Base-by-base conservation (phyloP, 2,797 vertebrate genomes). In the Sebastes alutus region DNA sequence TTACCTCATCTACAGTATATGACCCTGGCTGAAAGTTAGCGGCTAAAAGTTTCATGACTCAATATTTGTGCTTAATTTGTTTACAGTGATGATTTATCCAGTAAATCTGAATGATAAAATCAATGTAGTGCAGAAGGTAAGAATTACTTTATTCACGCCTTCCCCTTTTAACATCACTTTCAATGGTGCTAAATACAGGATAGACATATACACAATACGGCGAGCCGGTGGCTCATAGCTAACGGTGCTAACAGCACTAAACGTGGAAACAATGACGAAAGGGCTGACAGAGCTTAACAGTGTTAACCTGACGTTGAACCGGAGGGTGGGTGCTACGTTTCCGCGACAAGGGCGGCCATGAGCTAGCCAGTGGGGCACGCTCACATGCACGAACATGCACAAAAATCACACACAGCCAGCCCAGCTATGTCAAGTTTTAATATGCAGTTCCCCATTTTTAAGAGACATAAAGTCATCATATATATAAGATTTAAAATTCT, bases 101-200 rank as follows among this genome's bases (percentile, higher is more conserved):
- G 23, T 56, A 27, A 62, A 70, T 58, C 22, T 62, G 42, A 78
- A 71, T 68, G 22, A 58, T 32, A 13, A 56, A 74, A 78, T 62
- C 54, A 22, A 52, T 35, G 56, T 22, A n/a, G 18, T 30, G 11
- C 6, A 32, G 67, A 49, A 22, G 4, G n/a, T 16, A 35, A n/a
- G 11, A 25, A 46, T 12, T 9, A 10, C 12, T 7, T 9, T 27
- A 22, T 62, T 33, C 32, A 61, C 6, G 10, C 20, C 16, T 59
- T 59, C 16, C 14, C 18, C n/a, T 35, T 38, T 23, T 23, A 14
- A 7, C 30, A 25, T 18, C 4, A 25, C 64, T 64, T 74, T 20
- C 27, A 65, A 22, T 49, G 46, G 46, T 20, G 18, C 46, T 46
- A 46, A 46, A 46, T 46, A 46, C 42, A 6, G 42, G 16, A 46